phyloP scores from a whole-genome alignment of 2,888 invertebrate genomes.

The Coremacera marginata region DNA sequence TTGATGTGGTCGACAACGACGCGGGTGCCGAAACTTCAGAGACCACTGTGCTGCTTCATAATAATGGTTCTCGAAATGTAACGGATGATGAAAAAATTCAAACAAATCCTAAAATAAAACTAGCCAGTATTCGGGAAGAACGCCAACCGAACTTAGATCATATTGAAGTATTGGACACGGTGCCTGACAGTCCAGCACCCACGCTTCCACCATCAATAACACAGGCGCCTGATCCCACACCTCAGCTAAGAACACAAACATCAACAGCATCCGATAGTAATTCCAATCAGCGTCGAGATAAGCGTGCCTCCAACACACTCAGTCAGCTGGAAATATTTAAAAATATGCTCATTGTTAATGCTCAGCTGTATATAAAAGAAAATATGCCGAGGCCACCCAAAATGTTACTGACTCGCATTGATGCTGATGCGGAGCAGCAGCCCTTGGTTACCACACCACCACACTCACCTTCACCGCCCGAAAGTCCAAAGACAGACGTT shows the following conservation, averaged over 20 bases:
- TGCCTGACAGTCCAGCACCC: constrained; percentile 71
- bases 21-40: constrained; percentile 49
- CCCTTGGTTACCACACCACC: constrained; percentile 45
- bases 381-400: constrained; percentile 71
- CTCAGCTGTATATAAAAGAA: constrained; percentile 72
- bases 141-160: constrained; percentile 49
- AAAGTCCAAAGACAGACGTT: constrained; percentile 54
- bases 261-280: constrained; percentile 47
- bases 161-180: constrained; percentile 59
- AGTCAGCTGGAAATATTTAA: constrained; percentile 65
- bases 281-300: constrained; percentile 33
- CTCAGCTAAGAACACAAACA: constrained; percentile 53
- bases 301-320: constrained; percentile 53
- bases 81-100: constrained; percentile 64
- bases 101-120: constrained; percentile 48
- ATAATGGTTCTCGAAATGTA: constrained; percentile 46
- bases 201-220: constrained; percentile 63
- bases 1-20: constrained; percentile 61
- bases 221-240: constrained; percentile 19
- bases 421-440: constrained; percentile 58
- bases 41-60: constrained; percentile 53
- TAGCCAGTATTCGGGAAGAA: constrained; percentile 45
- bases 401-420: constrained; percentile 68
- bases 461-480: constrained; percentile 34
- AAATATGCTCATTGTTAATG: constrained; percentile 72